These are phyloP conservation scores for Oryzias celebensis DNA, from an alignment of 2,113 vertebrate species.

Conservation along the genomic window DNA sequence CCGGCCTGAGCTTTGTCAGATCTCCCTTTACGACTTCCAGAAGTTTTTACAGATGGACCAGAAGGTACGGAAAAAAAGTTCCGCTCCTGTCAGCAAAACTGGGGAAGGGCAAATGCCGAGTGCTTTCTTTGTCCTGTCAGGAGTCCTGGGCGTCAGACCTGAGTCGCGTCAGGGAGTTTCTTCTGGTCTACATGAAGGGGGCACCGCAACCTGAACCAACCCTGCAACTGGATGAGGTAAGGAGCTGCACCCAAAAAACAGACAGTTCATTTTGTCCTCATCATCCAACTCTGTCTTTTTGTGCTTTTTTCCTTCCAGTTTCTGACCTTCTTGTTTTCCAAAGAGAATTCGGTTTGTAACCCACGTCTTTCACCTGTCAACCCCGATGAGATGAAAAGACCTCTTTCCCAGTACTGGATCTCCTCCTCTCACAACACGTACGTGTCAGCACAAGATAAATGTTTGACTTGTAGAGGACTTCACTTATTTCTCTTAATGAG, in stretches of 20 bases:
- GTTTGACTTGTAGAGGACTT: too few relatives aligned
- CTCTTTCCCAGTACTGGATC: constrained; percentile 88
- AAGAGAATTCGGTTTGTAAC: constrained; percentile 82
- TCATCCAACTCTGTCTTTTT: not conserved
- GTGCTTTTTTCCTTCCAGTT: constrained; percentile 65
- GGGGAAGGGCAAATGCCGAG: not conserved
- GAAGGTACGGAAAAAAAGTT: constrained; percentile 73
- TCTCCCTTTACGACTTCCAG: constrained; percentile 87
- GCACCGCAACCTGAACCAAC: constrained; percentile 75
- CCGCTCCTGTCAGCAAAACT: not conserved
- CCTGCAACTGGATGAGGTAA: constrained; percentile 85
- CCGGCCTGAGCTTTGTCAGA: constrained; percentile 82
- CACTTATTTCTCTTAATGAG: too few relatives aligned
- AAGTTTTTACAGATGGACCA: constrained; percentile 87
- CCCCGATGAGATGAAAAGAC: constrained; percentile 84
- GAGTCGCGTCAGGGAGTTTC: constrained; percentile 79
- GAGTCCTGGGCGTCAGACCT: constrained; percentile 83
- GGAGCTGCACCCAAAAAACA: not conserved
- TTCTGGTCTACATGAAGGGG: constrained; percentile 80
- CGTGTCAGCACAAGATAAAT: not conserved
- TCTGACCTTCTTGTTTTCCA: constrained; percentile 86
- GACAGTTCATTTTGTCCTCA: not conserved
- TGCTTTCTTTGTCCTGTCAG: constrained; percentile 57
- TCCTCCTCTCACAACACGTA: constrained; percentile 91
- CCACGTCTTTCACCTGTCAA: constrained; percentile 69